These are phyloP conservation scores for Chymomyza caudatula DNA, from an alignment of 2,888 invertebrate genomes.

Conservation along the genomic window DNA sequence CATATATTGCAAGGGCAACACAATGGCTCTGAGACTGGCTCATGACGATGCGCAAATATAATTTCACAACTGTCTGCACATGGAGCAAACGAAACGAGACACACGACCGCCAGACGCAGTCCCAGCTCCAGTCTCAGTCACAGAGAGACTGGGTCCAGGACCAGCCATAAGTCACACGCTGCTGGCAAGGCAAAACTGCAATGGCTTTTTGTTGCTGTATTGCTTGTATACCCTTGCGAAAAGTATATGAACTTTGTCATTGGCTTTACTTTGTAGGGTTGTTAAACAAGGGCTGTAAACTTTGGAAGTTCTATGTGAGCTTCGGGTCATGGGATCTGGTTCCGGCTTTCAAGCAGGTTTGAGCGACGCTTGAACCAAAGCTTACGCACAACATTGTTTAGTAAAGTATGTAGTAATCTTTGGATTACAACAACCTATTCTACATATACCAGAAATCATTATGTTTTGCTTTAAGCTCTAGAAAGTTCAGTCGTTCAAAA, in stretches of 20 bases:
- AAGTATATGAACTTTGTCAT: neutral
- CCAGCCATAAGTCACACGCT: constrained; percentile 68
- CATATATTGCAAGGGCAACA: constrained; percentile 13
- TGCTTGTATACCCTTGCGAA: constrained; percentile 11
- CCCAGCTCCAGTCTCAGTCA: constrained; percentile 19
- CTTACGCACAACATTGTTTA: too few relatives aligned
- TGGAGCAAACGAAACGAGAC: constrained; percentile 63
- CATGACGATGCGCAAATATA: constrained; percentile 72
- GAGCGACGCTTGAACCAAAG: too few relatives aligned
- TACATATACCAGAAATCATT: too few relatives aligned
- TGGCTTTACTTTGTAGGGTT: too few relatives aligned
- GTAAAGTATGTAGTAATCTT: too few relatives aligned
- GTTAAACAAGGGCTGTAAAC: too few relatives aligned
- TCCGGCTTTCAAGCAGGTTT: too few relatives aligned
- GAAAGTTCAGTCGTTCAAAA: too few relatives aligned
- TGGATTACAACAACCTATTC: too few relatives aligned
- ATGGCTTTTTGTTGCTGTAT: constrained; percentile 35
- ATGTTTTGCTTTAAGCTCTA: too few relatives aligned
- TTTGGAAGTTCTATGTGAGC: too few relatives aligned
- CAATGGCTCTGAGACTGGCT: constrained; percentile 31
- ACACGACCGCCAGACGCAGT: constrained; percentile 30
- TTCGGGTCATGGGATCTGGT: too few relatives aligned
- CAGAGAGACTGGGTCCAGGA: constrained; percentile 7
- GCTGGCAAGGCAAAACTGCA: constrained; percentile 44
- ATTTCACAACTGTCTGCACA: constrained; percentile 77